phyloP scores from a whole-genome alignment of 2,797 vertebrate genomes.

The Crotalus adamanteus region DNA sequence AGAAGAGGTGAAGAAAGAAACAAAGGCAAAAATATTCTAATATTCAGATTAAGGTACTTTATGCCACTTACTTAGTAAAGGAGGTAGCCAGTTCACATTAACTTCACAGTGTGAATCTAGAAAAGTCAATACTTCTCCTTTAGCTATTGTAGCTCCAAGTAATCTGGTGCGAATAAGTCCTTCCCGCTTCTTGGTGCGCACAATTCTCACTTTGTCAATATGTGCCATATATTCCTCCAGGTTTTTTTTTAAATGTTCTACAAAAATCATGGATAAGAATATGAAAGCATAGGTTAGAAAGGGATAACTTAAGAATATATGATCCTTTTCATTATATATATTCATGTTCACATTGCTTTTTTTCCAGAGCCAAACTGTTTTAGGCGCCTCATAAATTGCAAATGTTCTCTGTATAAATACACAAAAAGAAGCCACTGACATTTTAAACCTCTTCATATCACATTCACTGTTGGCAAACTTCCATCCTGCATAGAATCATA shows the following conservation, averaged over 20 bases:
- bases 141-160: slow-evolving; percentile 82
- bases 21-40: not conserved
- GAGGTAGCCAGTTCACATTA: slow-evolving; percentile 88
- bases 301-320: slow-evolving; percentile 26
- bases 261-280: slow-evolving; percentile 49
- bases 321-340: not conserved
- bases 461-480: slow-evolving; percentile 43
- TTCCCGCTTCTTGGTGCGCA: slow-evolving; percentile 87
- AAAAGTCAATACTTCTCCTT: slow-evolving; percentile 85
- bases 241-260: slow-evolving; percentile 83
- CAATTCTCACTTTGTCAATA: slow-evolving; percentile 85
- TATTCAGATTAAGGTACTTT: not conserved
- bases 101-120: slow-evolving; percentile 88
- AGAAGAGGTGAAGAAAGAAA: not conserved
- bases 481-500: slow-evolving; percentile 18
- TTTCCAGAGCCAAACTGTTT: slow-evolving; percentile 15
- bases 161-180: slow-evolving; percentile 86
- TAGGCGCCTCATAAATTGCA: slow-evolving; percentile 38
- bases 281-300: slow-evolving; percentile 1
- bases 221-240: slow-evolving; percentile 85
- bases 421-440: slow-evolving; percentile 39
- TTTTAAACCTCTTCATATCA: slow-evolving; percentile 14
- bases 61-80: slow-evolving; percentile 80
- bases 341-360: not conserved
- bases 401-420: slow-evolving; percentile 46